A percentile compares a stretch with the other conserved stretches of the same genome.
These are phyloP conservation scores for Lagenorhynchus albirostris DNA, from an alignment of 2,113 vertebrate species.

Conservation along the genomic window DNA sequence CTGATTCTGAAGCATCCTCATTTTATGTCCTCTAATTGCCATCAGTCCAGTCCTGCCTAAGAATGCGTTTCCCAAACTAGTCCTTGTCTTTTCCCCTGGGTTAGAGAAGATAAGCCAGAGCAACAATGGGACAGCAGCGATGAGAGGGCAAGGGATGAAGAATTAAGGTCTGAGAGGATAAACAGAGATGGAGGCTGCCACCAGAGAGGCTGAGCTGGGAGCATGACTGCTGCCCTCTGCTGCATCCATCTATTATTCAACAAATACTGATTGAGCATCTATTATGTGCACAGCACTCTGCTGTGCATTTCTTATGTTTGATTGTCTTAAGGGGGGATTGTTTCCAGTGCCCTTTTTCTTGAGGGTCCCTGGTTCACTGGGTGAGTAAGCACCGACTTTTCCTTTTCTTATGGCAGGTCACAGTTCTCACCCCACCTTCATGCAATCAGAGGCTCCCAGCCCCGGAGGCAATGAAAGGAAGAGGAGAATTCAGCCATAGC, in stretches of 20 bases:
- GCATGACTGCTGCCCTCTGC: rapidly evolving
- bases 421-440: background rate
- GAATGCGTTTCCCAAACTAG: background rate
- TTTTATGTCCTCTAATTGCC: background rate
- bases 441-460: background rate
- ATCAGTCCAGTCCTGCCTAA: background rate
- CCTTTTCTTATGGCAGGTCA: background rate
- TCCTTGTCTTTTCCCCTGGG: background rate
- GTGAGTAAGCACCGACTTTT: background rate
- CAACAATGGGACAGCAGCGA: background rate
- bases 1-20: background rate
- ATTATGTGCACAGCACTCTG: background rate
- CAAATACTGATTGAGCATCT: background rate
- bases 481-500: background rate
- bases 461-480: background rate
- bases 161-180: background rate
- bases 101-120: background rate
- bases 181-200: background rate
- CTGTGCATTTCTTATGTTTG: background rate
- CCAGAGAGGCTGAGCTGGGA: background rate
- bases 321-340: background rate
- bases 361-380: background rate
- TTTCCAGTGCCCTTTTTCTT: background rate
- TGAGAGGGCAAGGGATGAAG: background rate
- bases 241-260: background rate